phyloP scores from a whole-genome alignment of 2,113 vertebrate species.

The Cepphus grylle region DNA sequence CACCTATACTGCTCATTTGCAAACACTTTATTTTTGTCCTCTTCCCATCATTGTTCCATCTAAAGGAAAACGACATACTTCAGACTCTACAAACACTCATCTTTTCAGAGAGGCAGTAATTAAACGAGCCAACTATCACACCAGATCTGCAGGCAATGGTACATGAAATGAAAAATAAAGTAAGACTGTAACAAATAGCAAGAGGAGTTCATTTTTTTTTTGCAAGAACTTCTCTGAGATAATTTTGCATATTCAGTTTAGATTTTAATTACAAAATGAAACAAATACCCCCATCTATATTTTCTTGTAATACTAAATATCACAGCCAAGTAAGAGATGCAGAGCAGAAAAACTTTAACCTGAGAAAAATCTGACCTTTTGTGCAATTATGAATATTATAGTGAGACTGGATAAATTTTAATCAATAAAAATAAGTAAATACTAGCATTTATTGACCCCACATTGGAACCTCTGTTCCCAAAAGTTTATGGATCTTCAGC shows the following conservation, averaged over 20 bases:
- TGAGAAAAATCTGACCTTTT: neutral
- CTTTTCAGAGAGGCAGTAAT: neutral
- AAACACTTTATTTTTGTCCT: neutral
- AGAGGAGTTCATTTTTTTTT: neutral
- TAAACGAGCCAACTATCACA: neutral
- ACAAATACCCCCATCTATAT: neutral
- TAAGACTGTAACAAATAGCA: neutral
- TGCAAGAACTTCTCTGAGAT: neutral
- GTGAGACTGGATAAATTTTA: neutral
- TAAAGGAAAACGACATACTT: neutral
- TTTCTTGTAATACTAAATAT: neutral
- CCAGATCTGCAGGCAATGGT: neutral
- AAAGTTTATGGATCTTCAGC: neutral
- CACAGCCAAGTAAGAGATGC: neutral
- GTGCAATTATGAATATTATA: neutral
- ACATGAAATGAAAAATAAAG: neutral
- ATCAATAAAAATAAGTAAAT: neutral
- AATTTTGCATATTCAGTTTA: neutral
- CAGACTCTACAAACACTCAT: neutral
- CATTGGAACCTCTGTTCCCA: neutral
- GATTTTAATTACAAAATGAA: neutral
- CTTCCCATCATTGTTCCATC: neutral
- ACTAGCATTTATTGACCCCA: neutral
- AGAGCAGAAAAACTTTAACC: neutral
- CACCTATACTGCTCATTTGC: neutral